Base-by-base conservation (phyloP, 2,888 invertebrate species). In the Linnaemya tessellans region DNA sequence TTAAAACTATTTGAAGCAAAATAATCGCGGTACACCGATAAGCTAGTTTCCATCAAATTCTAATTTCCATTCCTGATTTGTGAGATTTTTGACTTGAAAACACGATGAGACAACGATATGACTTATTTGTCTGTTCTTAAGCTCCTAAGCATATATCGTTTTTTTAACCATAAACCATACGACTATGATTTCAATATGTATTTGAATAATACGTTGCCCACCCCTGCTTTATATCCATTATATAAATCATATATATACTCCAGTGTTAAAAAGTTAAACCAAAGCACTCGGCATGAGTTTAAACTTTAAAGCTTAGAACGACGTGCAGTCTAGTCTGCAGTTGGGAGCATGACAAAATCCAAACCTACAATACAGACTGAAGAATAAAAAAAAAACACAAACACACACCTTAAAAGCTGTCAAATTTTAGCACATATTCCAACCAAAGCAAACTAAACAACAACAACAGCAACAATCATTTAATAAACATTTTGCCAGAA, bases 281-380 rank as follows among this genome's bases (percentile, higher is more conserved):
- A 62, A 77, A 79, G 54, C 54, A 78, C 70, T 54, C 64, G 77
- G 73, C 67, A 30, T 75, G 62, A 73, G 46, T 46, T 74, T 51
- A 62, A 56, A 56, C 18, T 51, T 20, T 51, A 22, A 74, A 75
- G 71, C 71, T 67, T 80, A 82, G 77, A 87, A 87, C 84, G 88
- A 88, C 90, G 90, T 88, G 89, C 88, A 89, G 89, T 88, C 89
- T 86, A 87, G 85, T 86, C 87, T 87, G 60, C 70, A 68, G 73
- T 82, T 82, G 78, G 65, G 88, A 90, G 89, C 90, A 89, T 87
- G 88, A 86, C 86, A 86, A 80, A 82, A 83, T 81, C 11, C 64
- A 67, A 78, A 87, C 71, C 56, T 58, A 60, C 18, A 38, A 30
- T 30, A 5, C 30, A 30, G 30, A 68, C 43, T 56, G 46, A 15